These are phyloP conservation scores for Acleris holmiana DNA, from an alignment of 2,888 invertebrate species.

Conservation along the genomic window DNA sequence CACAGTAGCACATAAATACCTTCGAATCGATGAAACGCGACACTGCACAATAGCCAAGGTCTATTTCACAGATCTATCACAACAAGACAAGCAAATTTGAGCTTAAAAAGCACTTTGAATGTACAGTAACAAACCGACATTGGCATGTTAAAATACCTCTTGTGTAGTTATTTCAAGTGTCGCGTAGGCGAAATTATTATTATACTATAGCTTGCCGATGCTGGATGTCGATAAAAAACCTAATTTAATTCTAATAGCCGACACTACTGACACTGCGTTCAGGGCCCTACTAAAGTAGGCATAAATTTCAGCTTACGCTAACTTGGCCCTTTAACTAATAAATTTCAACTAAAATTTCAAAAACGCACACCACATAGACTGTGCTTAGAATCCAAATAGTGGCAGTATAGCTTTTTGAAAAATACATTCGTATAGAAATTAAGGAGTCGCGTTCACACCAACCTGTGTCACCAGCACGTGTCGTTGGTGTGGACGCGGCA, in stretches of 20 bases:
- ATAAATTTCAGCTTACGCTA: constrained; percentile 61
- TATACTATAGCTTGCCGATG: neutral
- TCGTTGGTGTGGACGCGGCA: constrained; percentile 6
- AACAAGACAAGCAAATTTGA: too few species aligned
- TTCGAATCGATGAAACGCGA: constrained; percentile 29
- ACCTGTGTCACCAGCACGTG: constrained; percentile 2
- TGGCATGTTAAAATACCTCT: too few species aligned
- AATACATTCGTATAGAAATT: constrained; percentile 12
- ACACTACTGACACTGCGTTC: constrained; percentile 53
- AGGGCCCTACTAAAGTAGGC: constrained; percentile 57
- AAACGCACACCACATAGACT: constrained; percentile 36
- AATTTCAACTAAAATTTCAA: constrained; percentile 70
- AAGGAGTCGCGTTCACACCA: constrained; percentile 7
- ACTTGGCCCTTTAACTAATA: constrained; percentile 65
- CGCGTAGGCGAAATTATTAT: neutral
- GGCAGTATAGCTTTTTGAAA: constrained; percentile 35
- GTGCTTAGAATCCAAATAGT: constrained; percentile 33
- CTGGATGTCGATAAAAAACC: constrained; percentile 42
- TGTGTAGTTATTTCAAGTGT: neutral
- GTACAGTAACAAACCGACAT: too few species aligned
- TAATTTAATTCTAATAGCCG: constrained; percentile 43
- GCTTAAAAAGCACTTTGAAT: too few species aligned
- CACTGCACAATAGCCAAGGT: constrained; percentile 14
- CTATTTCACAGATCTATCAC: neutral
- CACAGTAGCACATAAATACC: constrained; percentile 32